These are phyloP conservation scores for Apocheima hispidaria DNA, from an alignment of 2,888 invertebrate genomes.

Conservation along the genomic window DNA sequence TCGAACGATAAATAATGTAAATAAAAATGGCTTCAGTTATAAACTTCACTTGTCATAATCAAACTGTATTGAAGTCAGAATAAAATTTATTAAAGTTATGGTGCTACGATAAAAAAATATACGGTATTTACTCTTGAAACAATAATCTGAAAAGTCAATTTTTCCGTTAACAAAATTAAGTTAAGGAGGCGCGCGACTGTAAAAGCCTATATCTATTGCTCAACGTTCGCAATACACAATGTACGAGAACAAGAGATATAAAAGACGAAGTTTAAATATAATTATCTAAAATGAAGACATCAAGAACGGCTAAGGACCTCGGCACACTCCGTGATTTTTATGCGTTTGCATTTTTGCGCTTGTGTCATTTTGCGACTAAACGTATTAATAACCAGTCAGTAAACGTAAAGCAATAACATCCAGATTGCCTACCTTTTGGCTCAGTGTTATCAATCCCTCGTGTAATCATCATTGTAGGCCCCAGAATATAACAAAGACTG, in stretches of 20 bases:
- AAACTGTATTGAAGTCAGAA: constrained; percentile 6
- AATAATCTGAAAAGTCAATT: constrained; percentile 26
- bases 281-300: constrained; percentile 35
- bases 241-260: constrained; percentile 39
- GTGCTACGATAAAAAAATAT: not conserved
- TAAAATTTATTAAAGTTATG: not conserved
- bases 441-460: too few species aligned
- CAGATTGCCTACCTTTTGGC: too few species aligned
- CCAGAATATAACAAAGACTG: too few species aligned
- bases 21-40: not conserved
- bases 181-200: constrained; percentile 39
- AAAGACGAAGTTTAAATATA: constrained; percentile 41
- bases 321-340: too few species aligned
- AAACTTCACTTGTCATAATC: constrained; percentile 8
- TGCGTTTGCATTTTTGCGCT: too few species aligned
- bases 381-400: too few species aligned
- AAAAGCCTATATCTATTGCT: constrained; percentile 38
- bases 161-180: constrained; percentile 37
- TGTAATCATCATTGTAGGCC: too few species aligned
- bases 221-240: constrained; percentile 37
- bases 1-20: not conserved
- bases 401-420: too few species aligned
- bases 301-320: constrained; percentile 29
- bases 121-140: not conserved
- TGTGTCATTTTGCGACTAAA: too few species aligned